These are phyloP conservation scores for Lonchura striata DNA, from an alignment of 2,113 vertebrate genomes.

Conservation along the genomic window DNA sequence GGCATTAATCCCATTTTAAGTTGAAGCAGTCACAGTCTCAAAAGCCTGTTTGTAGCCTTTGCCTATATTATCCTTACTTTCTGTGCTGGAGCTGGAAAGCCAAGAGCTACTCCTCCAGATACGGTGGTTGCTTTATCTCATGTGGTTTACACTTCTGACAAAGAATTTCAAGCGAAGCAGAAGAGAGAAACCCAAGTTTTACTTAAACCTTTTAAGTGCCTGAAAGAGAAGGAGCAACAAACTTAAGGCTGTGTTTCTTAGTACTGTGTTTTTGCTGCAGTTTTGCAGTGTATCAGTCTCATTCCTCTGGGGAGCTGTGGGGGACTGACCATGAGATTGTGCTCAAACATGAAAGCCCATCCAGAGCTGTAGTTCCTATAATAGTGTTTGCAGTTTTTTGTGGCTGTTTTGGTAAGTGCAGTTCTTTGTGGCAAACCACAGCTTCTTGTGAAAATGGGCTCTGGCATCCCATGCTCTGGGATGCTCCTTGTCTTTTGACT, in stretches of 20 bases:
- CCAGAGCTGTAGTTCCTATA: not conserved
- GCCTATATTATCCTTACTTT: not conserved
- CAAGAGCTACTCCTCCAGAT: not conserved
- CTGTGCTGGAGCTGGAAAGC: not conserved
- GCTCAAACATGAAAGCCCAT: not conserved
- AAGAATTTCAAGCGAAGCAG: not conserved
- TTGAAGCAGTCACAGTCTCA: not conserved
- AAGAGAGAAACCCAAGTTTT: not conserved
- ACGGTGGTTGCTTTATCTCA: not conserved
- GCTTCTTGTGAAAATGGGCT: not conserved
- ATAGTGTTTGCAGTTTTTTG: not conserved
- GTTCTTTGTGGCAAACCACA: not conserved
- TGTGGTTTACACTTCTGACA: not conserved
- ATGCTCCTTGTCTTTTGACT: not conserved
- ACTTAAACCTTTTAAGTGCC: not conserved
- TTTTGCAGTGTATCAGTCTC: not conserved
- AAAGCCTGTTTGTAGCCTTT: not conserved
- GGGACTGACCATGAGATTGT: not conserved
- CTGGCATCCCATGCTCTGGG: not conserved
- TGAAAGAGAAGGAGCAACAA: not conserved
- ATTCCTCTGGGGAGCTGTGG: not conserved
- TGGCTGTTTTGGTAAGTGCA: not conserved
- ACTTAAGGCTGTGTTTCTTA: not conserved
- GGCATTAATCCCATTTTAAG: not conserved
- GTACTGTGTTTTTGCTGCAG: not conserved